phyloP scores from a whole-genome alignment of 2,113 vertebrate species.

The Terrapene triunguis region DNA sequence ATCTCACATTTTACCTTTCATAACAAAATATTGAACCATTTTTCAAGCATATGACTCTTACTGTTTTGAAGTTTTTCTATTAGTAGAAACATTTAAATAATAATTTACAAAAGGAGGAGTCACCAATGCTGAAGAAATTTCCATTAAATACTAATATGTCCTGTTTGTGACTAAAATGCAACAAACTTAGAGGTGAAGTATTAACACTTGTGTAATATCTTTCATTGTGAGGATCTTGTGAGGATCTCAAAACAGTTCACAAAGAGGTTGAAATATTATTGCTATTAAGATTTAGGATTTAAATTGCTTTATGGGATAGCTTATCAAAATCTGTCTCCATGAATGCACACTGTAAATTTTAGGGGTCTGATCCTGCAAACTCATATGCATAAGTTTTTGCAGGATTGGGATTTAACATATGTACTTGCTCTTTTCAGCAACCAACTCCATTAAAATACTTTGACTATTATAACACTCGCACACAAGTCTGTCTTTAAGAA shows the following conservation, averaged over 20 bases:
- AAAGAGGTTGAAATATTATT: not conserved
- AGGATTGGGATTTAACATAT: not conserved
- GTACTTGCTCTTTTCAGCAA: not conserved
- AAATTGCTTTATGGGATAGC: not conserved
- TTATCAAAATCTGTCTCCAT: not conserved
- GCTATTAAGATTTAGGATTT: not conserved
- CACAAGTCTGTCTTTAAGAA: not conserved
- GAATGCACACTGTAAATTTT: not conserved
- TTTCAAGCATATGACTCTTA: constrained; percentile 60
- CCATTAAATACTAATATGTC: constrained; percentile 36
- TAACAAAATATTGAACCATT: constrained; percentile 30
- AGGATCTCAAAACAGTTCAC: not conserved
- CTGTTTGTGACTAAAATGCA: constrained; percentile 44
- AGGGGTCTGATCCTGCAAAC: not conserved
- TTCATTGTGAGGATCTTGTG: not conserved
- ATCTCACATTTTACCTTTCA: constrained; percentile 40
- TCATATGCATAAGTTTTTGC: not conserved
- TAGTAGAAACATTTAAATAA: constrained; percentile 24
- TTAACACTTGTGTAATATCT: not conserved
- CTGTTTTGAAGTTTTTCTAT: constrained; percentile 53
- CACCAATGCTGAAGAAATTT: constrained; percentile 57
- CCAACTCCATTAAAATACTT: accelerated
- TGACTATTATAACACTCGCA: not conserved
- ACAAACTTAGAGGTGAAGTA: not conserved
- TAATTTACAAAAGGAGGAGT: constrained; percentile 6